Evolutionary conservation across 1,140 invertebrate genomes (phyloP).

Genomic region (Drosophila orena): DNA sequence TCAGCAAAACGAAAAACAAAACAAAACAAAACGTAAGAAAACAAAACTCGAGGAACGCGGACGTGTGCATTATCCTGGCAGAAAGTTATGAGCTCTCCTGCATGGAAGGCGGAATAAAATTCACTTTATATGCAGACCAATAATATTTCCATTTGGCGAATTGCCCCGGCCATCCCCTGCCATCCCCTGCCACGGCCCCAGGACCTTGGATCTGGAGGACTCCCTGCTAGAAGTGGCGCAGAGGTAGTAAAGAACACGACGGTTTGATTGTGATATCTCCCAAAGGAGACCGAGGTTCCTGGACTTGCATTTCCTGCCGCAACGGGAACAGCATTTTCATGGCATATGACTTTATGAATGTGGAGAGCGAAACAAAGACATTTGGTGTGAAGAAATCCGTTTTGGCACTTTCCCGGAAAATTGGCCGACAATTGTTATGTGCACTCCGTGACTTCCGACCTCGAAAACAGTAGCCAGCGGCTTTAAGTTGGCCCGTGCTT

Average conservation of each 20-base stretch:
- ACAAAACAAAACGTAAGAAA: conserved; percentile 1
- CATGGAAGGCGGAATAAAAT: conserved; percentile 59
- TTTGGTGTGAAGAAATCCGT: conserved; percentile 70
- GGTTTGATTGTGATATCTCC: conserved; percentile 65
- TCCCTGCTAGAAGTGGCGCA: conserved; percentile 25
- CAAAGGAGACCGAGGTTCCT: conserved; percentile 28
- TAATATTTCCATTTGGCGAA: conserved; percentile 82
- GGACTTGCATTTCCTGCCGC: conserved; percentile 27
- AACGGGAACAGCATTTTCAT: conserved; percentile 32
- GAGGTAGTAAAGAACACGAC: conserved; percentile 49
- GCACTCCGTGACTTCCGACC: conserved; percentile 52
- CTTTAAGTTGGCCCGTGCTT: conserved; percentile 30
- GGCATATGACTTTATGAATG: conserved; percentile 76
- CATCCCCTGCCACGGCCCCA: conserved; percentile 19
- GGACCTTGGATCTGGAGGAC: background rate
- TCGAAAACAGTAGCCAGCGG: background rate
- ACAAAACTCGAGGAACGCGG: conserved; percentile 1
- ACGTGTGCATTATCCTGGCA: conserved; percentile 43
- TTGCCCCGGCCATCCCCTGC: conserved; percentile 33
- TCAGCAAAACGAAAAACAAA: background rate
- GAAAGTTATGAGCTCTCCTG: conserved; percentile 44
- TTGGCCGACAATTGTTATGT: conserved; percentile 72
- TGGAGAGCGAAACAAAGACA: conserved; percentile 32
- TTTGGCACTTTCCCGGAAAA: conserved; percentile 68
- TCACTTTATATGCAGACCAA: conserved; percentile 75